Evolutionary conservation across 2,113 vertebrate genomes (phyloP).

Genomic region (Rattus norvegicus): DNA sequence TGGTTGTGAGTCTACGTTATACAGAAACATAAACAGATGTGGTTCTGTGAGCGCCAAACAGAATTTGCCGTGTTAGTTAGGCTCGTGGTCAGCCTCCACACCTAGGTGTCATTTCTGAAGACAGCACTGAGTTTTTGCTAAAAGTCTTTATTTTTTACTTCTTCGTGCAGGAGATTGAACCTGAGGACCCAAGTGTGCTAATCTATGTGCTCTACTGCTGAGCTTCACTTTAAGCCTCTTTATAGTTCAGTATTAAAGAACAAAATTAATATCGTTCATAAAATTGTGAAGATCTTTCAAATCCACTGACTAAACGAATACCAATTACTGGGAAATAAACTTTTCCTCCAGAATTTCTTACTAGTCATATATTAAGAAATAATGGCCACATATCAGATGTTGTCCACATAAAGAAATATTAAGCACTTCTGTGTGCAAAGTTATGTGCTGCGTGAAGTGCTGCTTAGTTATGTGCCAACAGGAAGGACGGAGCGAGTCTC

Average conservation of each 20-base stretch:
- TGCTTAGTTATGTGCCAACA: constrained; percentile 2
- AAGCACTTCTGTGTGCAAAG: background rate
- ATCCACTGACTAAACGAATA: constrained; percentile 33
- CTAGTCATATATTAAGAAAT: background rate
- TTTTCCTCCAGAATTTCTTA: background rate
- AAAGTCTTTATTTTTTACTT: background rate
- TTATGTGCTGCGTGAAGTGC: background rate
- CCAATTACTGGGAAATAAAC: constrained; percentile 48
- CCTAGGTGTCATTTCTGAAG: background rate
- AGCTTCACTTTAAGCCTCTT: background rate
- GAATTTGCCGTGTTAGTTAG: background rate
- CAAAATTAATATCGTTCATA: constrained; percentile 42
- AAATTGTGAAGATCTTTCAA: constrained; percentile 25
- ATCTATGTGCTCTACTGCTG: background rate
- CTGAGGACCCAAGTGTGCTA: background rate
- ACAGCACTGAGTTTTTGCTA: background rate
- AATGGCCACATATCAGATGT: background rate
- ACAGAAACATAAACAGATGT: background rate
- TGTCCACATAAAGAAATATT: background rate
- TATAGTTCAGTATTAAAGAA: constrained; percentile 59
- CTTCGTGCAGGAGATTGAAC: background rate
- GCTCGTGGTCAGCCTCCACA: background rate
- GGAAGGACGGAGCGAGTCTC: constrained; percentile 14
- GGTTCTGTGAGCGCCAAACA: constrained; percentile 9
- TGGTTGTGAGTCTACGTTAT: background rate